Percentiles rank a stretch among this genome's conserved stretches.
Evolutionary conservation across 2,797 vertebrate genomes (phyloP).

Genomic region (Spinibarbus caldwelli): DNA sequence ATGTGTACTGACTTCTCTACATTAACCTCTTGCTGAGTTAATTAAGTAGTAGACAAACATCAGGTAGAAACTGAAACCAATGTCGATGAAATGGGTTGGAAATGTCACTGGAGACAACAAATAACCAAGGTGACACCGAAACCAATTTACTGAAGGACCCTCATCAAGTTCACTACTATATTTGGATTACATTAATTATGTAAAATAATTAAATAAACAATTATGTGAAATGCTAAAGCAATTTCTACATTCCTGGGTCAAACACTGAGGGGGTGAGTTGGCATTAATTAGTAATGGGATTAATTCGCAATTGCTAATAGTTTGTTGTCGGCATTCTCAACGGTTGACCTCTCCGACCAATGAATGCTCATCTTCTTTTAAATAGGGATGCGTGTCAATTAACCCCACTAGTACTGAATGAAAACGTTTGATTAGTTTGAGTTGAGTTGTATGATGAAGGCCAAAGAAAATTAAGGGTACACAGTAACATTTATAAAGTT

Average conservation of each 20-base stretch:
- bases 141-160: neutral
- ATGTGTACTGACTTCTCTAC: neutral
- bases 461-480: neutral
- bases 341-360: neutral
- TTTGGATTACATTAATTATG: neutral
- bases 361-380: neutral
- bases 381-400: conserved; percentile 29
- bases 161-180: neutral
- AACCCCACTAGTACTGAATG: conserved; percentile 6
- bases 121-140: conserved; percentile 1
- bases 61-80: neutral
- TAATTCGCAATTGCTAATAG: conserved; percentile 22
- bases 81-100: neutral
- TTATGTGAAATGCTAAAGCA: conserved; percentile 21
- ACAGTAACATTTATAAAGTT: neutral
- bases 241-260: neutral
- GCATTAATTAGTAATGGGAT: conserved; percentile 34
- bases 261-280: neutral
- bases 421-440: neutral
- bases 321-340: conserved; percentile 21
- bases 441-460: neutral
- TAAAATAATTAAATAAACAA: neutral
- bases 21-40: neutral
- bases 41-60: neutral
- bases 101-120: conserved; percentile 38